A percentile compares a stretch with the other conserved stretches of the same genome.
Conservation (phyloP, 1,140 invertebrate species). For the Drosophila burlai region DNA sequence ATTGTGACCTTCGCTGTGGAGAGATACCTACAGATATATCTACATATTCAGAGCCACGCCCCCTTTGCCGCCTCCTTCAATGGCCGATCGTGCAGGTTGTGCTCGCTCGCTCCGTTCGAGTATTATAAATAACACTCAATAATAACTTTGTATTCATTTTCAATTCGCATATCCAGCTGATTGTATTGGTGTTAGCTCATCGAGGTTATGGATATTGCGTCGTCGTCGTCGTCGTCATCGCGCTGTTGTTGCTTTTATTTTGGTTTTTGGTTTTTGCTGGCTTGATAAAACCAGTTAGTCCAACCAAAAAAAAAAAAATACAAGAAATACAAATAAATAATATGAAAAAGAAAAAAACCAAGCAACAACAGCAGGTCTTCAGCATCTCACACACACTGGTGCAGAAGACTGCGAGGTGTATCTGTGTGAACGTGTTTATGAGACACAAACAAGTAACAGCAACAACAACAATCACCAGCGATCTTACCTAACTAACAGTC, state of each 20-base stretch:
- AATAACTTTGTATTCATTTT: constrained; percentile 80
- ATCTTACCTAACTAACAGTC: constrained; percentile 80
- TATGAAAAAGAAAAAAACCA: constrained; percentile 2
- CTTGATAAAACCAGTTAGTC: constrained; percentile 78
- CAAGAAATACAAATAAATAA: constrained; percentile 16
- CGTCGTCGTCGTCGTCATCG: constrained; percentile 63
- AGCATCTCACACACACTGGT: constrained; percentile 58
- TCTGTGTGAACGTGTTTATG: constrained; percentile 75
- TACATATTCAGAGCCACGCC: constrained; percentile 26
- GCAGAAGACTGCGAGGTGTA: constrained; percentile 13
- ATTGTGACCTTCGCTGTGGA: constrained; percentile 19
- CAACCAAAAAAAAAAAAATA: constrained; percentile 39
- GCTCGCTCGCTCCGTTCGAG: constrained; percentile 9
- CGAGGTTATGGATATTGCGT: constrained; percentile 83
- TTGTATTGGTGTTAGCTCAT: constrained; percentile 80
- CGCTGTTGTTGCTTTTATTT: constrained; percentile 37
- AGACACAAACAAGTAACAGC: constrained; percentile 53
- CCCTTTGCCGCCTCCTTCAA: constrained; percentile 6
- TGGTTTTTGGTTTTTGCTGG: constrained; percentile 38
- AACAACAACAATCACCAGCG: constrained; percentile 37
- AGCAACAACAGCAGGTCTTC: constrained; percentile 64
- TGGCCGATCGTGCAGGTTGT: constrained; percentile 61
- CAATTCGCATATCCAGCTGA: constrained; percentile 67
- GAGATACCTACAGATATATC: constrained; percentile 19
- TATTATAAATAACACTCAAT: constrained; percentile 80